Conservation (phyloP, 1,140 invertebrate genomes). For the Samia ricini region DNA sequence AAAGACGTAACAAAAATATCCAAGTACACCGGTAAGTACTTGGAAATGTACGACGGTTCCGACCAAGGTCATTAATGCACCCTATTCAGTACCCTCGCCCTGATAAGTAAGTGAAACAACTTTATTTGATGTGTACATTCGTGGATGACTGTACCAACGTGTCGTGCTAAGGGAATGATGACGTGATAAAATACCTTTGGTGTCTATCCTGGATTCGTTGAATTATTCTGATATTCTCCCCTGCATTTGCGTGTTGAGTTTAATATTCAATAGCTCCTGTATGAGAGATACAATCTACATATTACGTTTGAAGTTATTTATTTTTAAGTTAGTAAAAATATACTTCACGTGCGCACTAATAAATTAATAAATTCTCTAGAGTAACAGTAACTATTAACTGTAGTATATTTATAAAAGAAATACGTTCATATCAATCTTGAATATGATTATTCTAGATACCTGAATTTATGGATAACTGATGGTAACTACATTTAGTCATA, state of each 20-base stretch:
- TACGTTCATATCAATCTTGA: too few species aligned
- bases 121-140: conserved; percentile 68
- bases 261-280: conserved; percentile 2
- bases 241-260: conserved; percentile 19
- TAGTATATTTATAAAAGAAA: too few species aligned
- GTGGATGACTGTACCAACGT: conserved; percentile 30
- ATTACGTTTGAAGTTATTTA: not conserved
- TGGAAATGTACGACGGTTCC: conserved; percentile 12
- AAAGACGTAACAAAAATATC: conserved; percentile 29
- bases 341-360: not conserved
- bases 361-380: too few species aligned
- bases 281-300: not conserved
- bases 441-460: too few species aligned
- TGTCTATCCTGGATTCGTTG: conserved; percentile 11
- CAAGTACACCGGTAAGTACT: too few species aligned
- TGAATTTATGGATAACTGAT: too few species aligned
- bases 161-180: conserved; percentile 41
- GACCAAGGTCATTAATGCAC: conserved; percentile 70
- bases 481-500: too few species aligned
- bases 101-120: conserved; percentile 73
- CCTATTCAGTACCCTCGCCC: conserved; percentile 50
- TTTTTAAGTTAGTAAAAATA: not conserved
- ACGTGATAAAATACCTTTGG: conserved; percentile 32
- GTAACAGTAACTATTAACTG: too few species aligned
- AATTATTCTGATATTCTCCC: conserved; percentile 17